Percentiles rank a stretch among this genome's conserved stretches.
Conservation (phyloP, 2,888 invertebrate genomes). For the Caenorhabditis sulstoni region DNA sequence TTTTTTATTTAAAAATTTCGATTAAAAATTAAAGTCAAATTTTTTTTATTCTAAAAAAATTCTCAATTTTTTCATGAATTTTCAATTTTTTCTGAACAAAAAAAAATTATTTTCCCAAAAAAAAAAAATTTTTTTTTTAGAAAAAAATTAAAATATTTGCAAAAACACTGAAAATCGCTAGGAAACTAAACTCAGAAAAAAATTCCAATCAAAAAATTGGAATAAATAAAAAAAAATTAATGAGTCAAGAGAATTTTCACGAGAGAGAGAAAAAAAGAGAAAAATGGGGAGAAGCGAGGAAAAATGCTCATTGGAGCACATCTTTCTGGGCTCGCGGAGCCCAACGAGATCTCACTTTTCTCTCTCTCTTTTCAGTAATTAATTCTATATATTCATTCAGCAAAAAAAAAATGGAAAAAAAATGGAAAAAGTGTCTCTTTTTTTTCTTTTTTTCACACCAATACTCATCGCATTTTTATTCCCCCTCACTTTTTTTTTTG, state of each 20-base stretch:
- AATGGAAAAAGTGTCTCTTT: slow-evolving; percentile 22
- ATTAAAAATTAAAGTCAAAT: no score
- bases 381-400: slow-evolving; percentile 61
- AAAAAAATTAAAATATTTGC: no score
- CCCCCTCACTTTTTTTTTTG: not conserved
- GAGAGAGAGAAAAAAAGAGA: slow-evolving; percentile 6
- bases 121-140: no score
- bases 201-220: not conserved
- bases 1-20: no score
- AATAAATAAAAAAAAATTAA: not conserved
- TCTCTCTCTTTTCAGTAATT: slow-evolving; percentile 41
- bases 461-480: not conserved
- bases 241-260: slow-evolving; percentile 13
- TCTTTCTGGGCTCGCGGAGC: not conserved
- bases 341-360: no score
- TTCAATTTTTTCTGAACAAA: not conserved
- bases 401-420: no score
- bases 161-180: no score
- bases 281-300: not conserved
- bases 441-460: slow-evolving; percentile 28
- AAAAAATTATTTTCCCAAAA: not conserved
- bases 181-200: no score
- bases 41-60: no score
- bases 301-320: slow-evolving; percentile 5
- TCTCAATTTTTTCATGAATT: no score